Evolutionary conservation across 2,797 vertebrate species (phyloP).

Genomic region (Falco berigora): DNA sequence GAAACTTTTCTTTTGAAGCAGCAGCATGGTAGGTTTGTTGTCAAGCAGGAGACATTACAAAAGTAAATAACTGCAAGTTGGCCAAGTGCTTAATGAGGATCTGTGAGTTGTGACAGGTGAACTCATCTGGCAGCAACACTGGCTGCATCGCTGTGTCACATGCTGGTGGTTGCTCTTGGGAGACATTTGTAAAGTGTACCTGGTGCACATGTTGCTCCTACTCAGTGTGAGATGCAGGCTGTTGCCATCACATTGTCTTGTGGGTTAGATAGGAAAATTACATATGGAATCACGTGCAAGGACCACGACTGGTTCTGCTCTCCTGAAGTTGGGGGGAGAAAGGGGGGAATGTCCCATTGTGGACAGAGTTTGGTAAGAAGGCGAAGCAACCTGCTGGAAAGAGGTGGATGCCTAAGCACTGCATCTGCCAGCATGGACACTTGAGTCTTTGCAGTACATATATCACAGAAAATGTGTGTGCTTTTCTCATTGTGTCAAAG

Average conservation of each 20-base stretch:
- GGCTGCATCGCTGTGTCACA: background rate
- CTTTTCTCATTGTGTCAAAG: background rate
- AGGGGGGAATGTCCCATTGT: background rate
- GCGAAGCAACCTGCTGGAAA: background rate
- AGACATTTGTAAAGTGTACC: background rate
- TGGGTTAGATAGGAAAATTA: background rate
- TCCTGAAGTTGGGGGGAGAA: background rate
- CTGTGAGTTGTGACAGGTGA: background rate
- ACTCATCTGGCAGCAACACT: background rate
- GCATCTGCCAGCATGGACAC: background rate
- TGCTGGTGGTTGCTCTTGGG: background rate
- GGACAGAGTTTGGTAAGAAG: background rate
- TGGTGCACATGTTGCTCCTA: background rate
- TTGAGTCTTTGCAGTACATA: background rate
- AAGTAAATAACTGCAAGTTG: background rate
- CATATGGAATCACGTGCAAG: fast-evolving
- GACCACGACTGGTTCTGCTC: background rate
- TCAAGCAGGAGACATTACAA: background rate
- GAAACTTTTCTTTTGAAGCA: background rate
- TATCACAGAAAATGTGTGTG: background rate
- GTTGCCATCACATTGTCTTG: fast-evolving
- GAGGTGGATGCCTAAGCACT: background rate
- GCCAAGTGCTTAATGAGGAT: background rate
- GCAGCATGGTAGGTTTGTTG: background rate
- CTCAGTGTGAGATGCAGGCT: fast-evolving